phyloP scores from a whole-genome alignment of 2,888 invertebrate genomes.

The Boloria selene region DNA sequence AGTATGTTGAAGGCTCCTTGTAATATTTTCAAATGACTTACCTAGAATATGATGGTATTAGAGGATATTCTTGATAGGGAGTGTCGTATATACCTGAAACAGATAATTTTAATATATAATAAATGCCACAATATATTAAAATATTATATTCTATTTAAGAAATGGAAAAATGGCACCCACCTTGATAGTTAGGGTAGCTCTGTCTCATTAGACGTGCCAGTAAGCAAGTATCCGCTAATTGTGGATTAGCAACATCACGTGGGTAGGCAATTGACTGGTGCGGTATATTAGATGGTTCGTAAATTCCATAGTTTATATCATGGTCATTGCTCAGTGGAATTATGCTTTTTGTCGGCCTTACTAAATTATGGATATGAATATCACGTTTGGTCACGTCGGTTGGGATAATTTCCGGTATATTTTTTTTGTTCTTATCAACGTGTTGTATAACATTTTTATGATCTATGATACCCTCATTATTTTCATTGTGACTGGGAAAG shows the following conservation, averaged over 20 bases:
- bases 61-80: conserved; percentile 43
- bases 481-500: conserved; percentile 28
- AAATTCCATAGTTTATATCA: conserved; percentile 39
- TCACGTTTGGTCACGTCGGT: conserved; percentile 55
- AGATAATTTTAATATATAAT: not conserved
- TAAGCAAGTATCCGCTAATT: conserved; percentile 57
- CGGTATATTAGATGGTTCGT: conserved; percentile 22
- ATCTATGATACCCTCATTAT: conserved; percentile 31
- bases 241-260: conserved; percentile 39
- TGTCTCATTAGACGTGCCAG: conserved; percentile 60
- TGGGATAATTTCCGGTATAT: conserved; percentile 21
- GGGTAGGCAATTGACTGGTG: conserved; percentile 34
- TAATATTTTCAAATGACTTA: conserved; percentile 6
- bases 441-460: no score
- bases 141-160: not conserved
- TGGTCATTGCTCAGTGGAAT: conserved; percentile 22
- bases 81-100: conserved; percentile 51
- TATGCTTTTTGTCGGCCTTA: conserved; percentile 41
- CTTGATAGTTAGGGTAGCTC: conserved; percentile 53
- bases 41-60: conserved; percentile 39
- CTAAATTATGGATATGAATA: conserved; percentile 36
- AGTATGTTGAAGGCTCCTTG: not conserved
- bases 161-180: conserved; percentile 44
- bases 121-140: not conserved
- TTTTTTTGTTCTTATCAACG: conserved; percentile 12